Base-by-base conservation (phyloP, 2,888 invertebrate genomes). In the Teleogryllus oceanicus region DNA sequence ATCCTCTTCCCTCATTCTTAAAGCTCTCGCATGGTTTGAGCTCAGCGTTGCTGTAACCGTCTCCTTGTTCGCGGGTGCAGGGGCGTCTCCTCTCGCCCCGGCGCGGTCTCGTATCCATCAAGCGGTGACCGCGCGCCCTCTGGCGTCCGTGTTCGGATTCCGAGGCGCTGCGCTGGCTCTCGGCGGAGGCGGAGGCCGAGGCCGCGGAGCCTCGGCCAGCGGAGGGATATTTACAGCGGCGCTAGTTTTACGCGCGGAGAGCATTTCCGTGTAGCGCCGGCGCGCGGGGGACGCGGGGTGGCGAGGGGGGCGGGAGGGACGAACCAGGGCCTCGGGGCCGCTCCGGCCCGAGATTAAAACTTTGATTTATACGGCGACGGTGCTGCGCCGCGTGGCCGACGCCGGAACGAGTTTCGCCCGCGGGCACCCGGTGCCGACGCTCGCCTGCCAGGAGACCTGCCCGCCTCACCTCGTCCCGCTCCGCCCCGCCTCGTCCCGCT, bases 331-430 rank as follows among this genome's bases (percentile, higher is more conserved):
- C 75, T 37, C 75, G 78, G 80, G 37, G 78, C 80, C 37, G 37
- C 37, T 37, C 37, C 37, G 37, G 16, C 62, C 81, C 79, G 81
- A 82, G 82, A 82, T 82, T 82, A 82, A 82, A 82, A 82, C 81
- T 82, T 82, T 82, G 82, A 82, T 82, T 82, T 82, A 82, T 82
- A 81, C 78, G 80, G 49, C 79, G 78, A n/a, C 50, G 80, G 37
- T 50, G 76, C 37, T 77, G 49, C 49, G 76, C 16, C 11, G 74
- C 62, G 13, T 62, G 62, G 62, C n/a, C 62, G 62, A 13, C n/a
- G 16, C 16, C 49, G 78, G 62, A 62, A 16, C 78, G 78, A 50
- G 50, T 76, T 76, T 20, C 50, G 50, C 50, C 78, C 78, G 78
- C 21, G 78, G 78, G 78, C 50, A 50, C 50, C 20, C 37, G 21